Percentiles rank a stretch among this genome's conserved stretches.
phyloP scores from a whole-genome alignment of 2,113 vertebrate species.

The Eretmochelys imbricata region DNA sequence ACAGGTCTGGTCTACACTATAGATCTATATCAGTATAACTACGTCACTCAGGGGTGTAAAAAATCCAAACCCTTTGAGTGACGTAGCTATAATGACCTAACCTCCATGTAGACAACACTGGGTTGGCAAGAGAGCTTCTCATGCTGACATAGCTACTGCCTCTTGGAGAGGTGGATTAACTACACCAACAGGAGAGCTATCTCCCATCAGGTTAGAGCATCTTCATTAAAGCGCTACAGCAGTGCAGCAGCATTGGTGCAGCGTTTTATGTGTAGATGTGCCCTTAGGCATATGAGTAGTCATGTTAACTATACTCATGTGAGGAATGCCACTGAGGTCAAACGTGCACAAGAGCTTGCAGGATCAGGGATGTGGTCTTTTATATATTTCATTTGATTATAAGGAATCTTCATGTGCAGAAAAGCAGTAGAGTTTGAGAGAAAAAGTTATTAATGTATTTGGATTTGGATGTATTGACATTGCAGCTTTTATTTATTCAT shows the following conservation, averaged over 20 bases:
- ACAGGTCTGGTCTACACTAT: not conserved
- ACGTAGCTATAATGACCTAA: not conserved
- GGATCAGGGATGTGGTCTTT: not conserved
- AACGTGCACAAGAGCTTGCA: not conserved
- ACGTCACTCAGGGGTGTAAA: too few relatives aligned
- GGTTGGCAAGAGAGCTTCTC: not conserved
- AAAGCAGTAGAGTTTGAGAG: not conserved
- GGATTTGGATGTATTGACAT: not conserved
- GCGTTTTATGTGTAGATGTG: not conserved
- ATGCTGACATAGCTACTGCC: not conserved
- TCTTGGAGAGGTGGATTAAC: not conserved
- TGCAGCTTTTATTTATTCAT: not conserved
- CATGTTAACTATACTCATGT: not conserved
- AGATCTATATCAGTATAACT: not conserved
- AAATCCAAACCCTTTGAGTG: not conserved
- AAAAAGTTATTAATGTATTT: not conserved
- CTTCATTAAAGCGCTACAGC: not conserved
- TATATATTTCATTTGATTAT: not conserved
- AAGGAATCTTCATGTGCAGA: not conserved
- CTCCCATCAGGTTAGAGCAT: not conserved
- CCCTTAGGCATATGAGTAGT: not conserved
- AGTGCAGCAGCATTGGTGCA: too few relatives aligned
- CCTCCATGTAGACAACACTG: not conserved
- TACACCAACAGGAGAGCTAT: not conserved
- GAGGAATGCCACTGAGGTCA: not conserved